Percentiles rank a stretch among this genome's conserved stretches.
phyloP scores from a whole-genome alignment of 2,797 vertebrate species.

The Rhynchotus rufescens region DNA sequence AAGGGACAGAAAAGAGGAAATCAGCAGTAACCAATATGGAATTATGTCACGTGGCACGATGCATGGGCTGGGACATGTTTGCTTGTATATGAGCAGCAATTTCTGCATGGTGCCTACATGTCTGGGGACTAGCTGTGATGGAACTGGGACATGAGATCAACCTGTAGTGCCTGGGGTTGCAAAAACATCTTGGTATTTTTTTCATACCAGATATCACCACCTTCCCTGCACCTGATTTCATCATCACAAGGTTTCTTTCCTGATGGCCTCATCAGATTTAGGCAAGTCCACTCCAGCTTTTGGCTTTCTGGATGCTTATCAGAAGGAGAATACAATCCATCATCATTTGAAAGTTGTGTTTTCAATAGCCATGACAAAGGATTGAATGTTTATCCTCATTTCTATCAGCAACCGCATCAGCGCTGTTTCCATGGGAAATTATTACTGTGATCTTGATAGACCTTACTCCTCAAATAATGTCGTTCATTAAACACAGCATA shows the following conservation, averaged over 20 bases:
- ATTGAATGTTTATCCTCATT: neutral
- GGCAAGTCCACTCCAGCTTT: rapidly evolving
- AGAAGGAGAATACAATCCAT: neutral
- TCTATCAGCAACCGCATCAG: neutral
- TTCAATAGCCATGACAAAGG: neutral
- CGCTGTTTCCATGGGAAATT: neutral
- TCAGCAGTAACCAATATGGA: neutral
- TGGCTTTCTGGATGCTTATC: neutral
- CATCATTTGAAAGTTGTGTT: neutral
- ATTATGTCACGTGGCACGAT: neutral
- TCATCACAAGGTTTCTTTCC: neutral
- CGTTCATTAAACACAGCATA: neutral
- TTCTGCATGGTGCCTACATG: neutral
- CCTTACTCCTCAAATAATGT: neutral
- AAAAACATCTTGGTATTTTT: neutral
- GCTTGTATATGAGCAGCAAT: neutral
- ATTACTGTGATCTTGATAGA: neutral
- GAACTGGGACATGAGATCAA: neutral
- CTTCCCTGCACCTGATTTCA: neutral
- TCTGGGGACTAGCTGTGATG: neutral
- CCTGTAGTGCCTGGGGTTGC: neutral
- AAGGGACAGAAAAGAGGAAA: neutral
- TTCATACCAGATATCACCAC: neutral
- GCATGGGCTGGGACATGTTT: neutral
- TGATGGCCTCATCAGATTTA: neutral